A percentile compares a stretch with the other conserved stretches of the same genome.
These are phyloP conservation scores for Eubucco bourcierii DNA, from an alignment of 2,113 vertebrate species.

Conservation along the genomic window DNA sequence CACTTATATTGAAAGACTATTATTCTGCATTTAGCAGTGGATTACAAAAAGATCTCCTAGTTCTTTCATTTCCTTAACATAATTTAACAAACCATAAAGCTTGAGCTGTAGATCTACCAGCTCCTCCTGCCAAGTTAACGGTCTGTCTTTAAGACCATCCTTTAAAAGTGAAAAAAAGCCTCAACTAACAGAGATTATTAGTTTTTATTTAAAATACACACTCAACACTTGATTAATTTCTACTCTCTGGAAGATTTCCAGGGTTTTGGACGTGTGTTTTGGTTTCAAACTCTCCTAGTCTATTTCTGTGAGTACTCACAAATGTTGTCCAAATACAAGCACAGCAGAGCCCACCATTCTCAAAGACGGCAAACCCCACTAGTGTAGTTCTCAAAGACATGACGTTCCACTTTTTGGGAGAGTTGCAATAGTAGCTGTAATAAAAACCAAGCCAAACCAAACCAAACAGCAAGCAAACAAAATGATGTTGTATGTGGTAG, in stretches of 20 bases:
- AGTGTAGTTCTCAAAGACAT: neutral
- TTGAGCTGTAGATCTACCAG: neutral
- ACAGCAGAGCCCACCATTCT: no score
- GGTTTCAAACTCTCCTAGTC: neutral
- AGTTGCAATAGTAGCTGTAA: neutral
- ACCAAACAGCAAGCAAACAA: neutral
- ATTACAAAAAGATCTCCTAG: accelerated
- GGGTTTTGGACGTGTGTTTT: neutral
- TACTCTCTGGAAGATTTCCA: neutral
- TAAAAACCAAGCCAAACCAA: neutral
- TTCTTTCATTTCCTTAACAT: neutral
- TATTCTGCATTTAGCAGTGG: neutral
- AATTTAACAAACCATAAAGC: neutral
- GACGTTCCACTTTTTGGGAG: neutral
- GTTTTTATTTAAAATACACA: neutral
- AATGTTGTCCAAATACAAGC: neutral
- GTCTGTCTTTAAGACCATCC: neutral
- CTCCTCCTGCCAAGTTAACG: neutral
- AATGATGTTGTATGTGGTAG: neutral
- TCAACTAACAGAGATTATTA: neutral
- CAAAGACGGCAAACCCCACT: neutral
- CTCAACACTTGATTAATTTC: neutral
- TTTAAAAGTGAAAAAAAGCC: neutral
- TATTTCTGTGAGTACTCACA: neutral
- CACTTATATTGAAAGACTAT: neutral